Percentiles rank a stretch among this genome's conserved stretches.
These are phyloP conservation scores for Drepana falcataria DNA, from an alignment of 2,888 invertebrate species.

Conservation along the genomic window DNA sequence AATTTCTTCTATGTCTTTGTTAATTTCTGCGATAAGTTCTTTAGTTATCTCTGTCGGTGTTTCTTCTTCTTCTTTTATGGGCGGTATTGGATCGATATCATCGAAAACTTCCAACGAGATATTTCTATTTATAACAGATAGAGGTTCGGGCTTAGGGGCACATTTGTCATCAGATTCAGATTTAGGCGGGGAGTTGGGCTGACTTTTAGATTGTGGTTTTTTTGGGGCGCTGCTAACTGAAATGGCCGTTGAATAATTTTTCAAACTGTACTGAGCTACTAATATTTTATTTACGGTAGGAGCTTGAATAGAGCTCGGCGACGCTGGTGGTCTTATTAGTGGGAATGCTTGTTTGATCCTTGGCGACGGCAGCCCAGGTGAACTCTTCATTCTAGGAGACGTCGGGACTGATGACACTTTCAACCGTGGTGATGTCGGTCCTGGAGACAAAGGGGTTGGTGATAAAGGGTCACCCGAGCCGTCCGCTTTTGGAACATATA, in stretches of 20 bases:
- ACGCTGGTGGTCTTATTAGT: conserved; percentile 78
- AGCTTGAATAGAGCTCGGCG: conserved; percentile 75
- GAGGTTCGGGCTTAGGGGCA: conserved; percentile 41
- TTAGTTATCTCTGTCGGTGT: conserved; percentile 57
- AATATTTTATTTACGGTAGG: conserved; percentile 78
- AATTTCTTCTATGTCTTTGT: conserved; percentile 72
- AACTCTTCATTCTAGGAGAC: conserved; percentile 85
- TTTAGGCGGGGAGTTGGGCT: conserved; percentile 71
- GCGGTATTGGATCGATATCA: conserved; percentile 63
- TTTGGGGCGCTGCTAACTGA: conserved; percentile 37
- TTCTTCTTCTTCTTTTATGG: conserved; percentile 67
- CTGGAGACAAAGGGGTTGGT: conserved; percentile 80
- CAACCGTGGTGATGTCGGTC: conserved; percentile 80
- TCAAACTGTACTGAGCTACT: conserved; percentile 78
- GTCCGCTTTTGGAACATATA: conserved; percentile 92
- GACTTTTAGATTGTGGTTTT: conserved; percentile 69
- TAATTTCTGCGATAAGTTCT: conserved; percentile 64
- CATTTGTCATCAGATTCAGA: conserved; percentile 57
- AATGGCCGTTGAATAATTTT: conserved; percentile 63
- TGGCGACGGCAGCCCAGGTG: conserved; percentile 82
- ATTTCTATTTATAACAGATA: conserved; percentile 46
- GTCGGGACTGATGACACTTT: conserved; percentile 87
- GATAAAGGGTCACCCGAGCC: conserved; percentile 77
- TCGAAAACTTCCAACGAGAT: conserved; percentile 59
- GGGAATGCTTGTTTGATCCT: conserved; percentile 82